Base-by-base conservation (phyloP, 2,797 vertebrate genomes). In the Cercopithecus hamlyni region DNA sequence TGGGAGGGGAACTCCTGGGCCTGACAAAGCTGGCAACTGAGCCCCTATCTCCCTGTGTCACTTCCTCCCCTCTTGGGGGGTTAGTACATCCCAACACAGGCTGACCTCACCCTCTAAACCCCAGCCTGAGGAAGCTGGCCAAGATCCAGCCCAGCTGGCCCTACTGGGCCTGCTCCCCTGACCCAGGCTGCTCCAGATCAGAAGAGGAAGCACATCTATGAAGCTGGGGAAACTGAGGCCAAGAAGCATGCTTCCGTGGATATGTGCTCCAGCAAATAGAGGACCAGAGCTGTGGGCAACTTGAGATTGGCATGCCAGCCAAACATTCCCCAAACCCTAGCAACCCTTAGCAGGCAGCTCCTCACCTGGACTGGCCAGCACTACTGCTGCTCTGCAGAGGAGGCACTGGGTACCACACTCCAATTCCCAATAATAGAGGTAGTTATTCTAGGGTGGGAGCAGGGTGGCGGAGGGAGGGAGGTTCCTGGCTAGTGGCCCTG, bases 31-130 rank as follows among this genome's bases (percentile, higher is more conserved):
- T 30, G 26, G 72, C 19, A 26, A 5, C 55, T 12, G 43, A 6
- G 57, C 24, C 52, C 1, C 0, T 4, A 4, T 1, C 20, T 48
- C 45, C 26, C 57, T 2, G 0, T 0, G 1, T 33, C 7, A 11
- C 39, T 22, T 17, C 48, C 30, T 52, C 14, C 70, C 52, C 2
- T 0, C 5, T 4, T 30, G 0, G 3, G 30, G 7, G 41, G 22
- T 12, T 12, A 57, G 41, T 3, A 4, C 10, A 2, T 27, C 33
- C 22, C 52, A 58, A 61, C 30, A 5, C 30, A 39, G 1, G 48
- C 5, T 41, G 72, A 67, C 30, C 20, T 36, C 5, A 1, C 1
- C 6, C 39, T 58, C 39, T 36, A 20, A 39, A 1, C 30, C 27
- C 52, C 48, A 11, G 2, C 39, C 82, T 2, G 3, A 7, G 48